Evolutionary conservation across 1,140 invertebrate species (phyloP).

Genomic region (Cataglyphis hispanica): DNA sequence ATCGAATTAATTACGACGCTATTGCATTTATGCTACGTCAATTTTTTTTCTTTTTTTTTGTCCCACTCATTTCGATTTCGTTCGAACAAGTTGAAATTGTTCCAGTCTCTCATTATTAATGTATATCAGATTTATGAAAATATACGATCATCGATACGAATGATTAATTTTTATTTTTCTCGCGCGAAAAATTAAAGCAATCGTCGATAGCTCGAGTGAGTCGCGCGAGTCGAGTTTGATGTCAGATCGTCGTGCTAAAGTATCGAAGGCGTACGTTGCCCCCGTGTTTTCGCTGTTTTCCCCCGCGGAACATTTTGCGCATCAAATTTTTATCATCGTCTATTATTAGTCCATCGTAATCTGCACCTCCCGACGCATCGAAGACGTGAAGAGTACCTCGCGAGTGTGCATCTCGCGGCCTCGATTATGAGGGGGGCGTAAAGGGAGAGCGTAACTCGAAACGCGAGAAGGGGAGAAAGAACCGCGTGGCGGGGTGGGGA

Average conservation of each 20-base stretch:
- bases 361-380: conserved; percentile 78
- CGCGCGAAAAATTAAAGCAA: background rate
- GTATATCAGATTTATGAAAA: background rate
- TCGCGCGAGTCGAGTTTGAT: background rate
- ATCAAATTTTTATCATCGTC: conserved; percentile 84
- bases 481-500: no score
- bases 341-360: conserved; percentile 84
- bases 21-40: background rate
- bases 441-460: conserved; percentile 21
- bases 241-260: conserved; percentile 31
- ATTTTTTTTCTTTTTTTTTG: no score
- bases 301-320: conserved; percentile 79
- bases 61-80: no score
- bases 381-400: conserved; percentile 75
- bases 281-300: conserved; percentile 80
- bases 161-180: background rate
- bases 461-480: conserved; percentile 15
- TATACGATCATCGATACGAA: background rate
- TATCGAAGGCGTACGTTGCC: conserved; percentile 77
- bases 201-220: background rate
- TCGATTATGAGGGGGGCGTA: background rate
- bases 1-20: background rate
- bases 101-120: background rate
- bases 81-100: background rate
- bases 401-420: conserved; percentile 54